Conservation (phyloP, 1,140 invertebrate species). For the Lucilia sericata region DNA sequence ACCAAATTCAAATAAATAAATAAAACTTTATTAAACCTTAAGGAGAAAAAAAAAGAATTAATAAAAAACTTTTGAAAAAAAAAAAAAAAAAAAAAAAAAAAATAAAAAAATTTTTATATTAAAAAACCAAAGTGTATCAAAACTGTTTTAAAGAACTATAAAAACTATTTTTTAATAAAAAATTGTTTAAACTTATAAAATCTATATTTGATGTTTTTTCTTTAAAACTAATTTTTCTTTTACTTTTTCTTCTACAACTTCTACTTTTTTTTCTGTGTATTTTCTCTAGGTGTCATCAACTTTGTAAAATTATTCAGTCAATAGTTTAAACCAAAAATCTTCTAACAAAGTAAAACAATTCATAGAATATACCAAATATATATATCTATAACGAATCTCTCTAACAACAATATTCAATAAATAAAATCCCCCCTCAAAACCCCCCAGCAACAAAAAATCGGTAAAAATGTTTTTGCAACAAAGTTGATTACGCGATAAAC, state of each 20-base stretch:
- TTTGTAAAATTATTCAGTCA: slow-evolving; percentile 27
- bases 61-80: slow-evolving; percentile 28
- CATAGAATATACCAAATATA: not conserved
- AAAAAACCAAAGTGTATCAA: no score
- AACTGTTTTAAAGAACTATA: no score
- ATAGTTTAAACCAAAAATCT: not conserved
- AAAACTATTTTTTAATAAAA: not conserved
- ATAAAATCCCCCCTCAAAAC: not conserved
- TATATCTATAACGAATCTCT: not conserved
- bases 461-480: slow-evolving; percentile 59
- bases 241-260: not conserved
- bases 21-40: slow-evolving; percentile 16
- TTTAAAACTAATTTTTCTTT: not conserved
- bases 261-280: no score
- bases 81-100: no score
- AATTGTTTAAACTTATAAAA: not conserved
- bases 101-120: no score
- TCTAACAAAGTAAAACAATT: slow-evolving; percentile 41
- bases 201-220: no score
- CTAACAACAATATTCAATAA: not conserved
- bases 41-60: not conserved
- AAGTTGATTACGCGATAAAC: slow-evolving; percentile 61
- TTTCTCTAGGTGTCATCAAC: slow-evolving; percentile 33
- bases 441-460: slow-evolving; percentile 49
- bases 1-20: not conserved